Conservation (phyloP, 1,140 invertebrate species). For the Drosophila sturtevanti region DNA sequence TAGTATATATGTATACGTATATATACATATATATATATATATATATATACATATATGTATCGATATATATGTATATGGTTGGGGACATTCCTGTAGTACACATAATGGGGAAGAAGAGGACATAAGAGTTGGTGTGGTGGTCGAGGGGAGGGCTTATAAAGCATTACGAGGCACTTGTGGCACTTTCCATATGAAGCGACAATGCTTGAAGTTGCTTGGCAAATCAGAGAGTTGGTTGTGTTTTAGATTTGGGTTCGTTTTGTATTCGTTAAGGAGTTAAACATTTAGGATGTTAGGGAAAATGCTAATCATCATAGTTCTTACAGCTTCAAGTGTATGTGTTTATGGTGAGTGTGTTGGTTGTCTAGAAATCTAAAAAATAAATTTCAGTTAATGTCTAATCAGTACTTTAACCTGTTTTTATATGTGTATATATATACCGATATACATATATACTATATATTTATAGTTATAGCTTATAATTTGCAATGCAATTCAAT, state of each 20-base stretch:
- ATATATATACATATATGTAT: conserved; percentile 18
- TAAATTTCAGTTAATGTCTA: conserved; percentile 4
- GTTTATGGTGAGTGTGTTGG: conserved; percentile 11
- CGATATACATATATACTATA: conserved; percentile 14
- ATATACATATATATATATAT: conserved; percentile 20
- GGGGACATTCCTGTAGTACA: neutral
- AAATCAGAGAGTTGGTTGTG: conserved; percentile 20
- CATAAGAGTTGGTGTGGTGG: no score
- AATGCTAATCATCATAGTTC: neutral
- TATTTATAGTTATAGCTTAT: conserved; percentile 19
- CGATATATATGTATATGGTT: neutral
- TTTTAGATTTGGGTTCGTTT: neutral
- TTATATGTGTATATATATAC: conserved; percentile 14
- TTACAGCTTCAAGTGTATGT: conserved; percentile 5
- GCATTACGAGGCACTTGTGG: conserved; percentile 48
- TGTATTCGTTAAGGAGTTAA: no score
- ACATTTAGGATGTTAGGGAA: neutral
- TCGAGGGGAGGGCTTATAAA: conserved; percentile 23
- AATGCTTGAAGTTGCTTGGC: conserved; percentile 49
- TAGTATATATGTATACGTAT: conserved; percentile 40
- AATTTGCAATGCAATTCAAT: conserved; percentile 10
- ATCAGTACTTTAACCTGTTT: conserved; percentile 66
- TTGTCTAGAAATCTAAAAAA: conserved; percentile 28
- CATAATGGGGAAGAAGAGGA: neutral
- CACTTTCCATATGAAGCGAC: conserved; percentile 4